Percentiles rank a stretch among this genome's conserved stretches.
Evolutionary conservation across 2,797 vertebrate genomes (phyloP).

Genomic region (Myotis daubentonii): DNA sequence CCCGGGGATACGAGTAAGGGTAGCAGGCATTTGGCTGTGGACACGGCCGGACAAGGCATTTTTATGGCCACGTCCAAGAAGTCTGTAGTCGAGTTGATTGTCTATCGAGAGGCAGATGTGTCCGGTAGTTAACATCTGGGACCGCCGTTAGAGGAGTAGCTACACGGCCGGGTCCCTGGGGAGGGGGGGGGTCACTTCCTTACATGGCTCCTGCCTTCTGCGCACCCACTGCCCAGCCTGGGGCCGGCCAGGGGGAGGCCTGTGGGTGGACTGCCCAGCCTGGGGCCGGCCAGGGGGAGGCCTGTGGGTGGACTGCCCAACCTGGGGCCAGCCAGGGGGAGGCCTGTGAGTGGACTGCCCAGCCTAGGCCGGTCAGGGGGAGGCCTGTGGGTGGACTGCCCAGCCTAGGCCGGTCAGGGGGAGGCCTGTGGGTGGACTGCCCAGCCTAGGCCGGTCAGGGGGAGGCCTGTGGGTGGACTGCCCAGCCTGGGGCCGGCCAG

Average conservation of each 20-base stretch:
- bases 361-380: background rate
- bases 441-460: background rate
- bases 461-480: too few relatives aligned
- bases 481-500: background rate
- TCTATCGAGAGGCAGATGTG: background rate
- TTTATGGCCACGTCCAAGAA: constrained; percentile 18
- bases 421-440: too few relatives aligned
- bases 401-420: background rate
- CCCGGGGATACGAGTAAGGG: background rate
- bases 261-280: too few relatives aligned
- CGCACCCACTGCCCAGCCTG: background rate
- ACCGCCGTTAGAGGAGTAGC: background rate
- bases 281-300: background rate
- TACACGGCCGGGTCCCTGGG: background rate
- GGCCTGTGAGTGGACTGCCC: background rate
- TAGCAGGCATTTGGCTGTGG: constrained; percentile 17
- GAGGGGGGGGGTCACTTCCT: background rate
- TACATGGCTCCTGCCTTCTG: background rate
- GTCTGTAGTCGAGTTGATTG: constrained; percentile 11
- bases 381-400: background rate
- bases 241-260: background rate
- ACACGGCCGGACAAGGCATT: background rate
- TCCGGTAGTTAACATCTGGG: background rate
- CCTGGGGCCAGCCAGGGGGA: background rate
- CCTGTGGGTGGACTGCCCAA: background rate